Percentiles rank a stretch among this genome's conserved stretches.
Evolutionary conservation across 2,113 vertebrate species (phyloP).

Genomic region (Ictalurus punctatus): DNA sequence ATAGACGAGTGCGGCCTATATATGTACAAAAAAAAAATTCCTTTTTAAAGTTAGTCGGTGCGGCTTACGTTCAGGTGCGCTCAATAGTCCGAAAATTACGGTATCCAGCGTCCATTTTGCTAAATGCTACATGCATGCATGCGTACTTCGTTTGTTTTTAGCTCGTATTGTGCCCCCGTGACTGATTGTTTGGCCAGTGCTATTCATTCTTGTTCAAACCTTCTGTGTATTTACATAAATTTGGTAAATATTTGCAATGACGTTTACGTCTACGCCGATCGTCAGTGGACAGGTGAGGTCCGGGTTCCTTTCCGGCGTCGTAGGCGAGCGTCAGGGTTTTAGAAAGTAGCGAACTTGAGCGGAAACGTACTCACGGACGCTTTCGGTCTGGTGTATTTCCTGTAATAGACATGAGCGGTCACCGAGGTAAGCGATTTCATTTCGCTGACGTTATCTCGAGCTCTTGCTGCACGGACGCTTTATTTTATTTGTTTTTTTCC

Average conservation of each 20-base stretch:
- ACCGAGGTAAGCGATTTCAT: neutral
- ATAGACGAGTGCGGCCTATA: no score
- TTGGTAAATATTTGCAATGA: neutral
- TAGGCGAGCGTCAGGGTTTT: neutral
- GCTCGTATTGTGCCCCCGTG: neutral
- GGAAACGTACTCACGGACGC: neutral
- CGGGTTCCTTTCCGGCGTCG: no score
- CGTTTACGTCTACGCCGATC: neutral
- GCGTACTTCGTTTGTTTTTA: neutral
- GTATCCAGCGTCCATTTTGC: neutral
- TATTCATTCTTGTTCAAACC: neutral
- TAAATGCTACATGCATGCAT: neutral
- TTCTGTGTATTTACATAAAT: neutral
- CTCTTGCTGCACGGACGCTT: neutral
- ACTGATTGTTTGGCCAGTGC: no score
- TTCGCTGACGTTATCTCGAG: neutral
- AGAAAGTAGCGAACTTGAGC: neutral
- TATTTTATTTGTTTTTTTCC: constrained; percentile 1
- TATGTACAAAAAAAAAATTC: no score
- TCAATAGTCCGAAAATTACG: no score
- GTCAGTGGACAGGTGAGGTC: neutral
- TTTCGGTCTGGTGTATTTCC: neutral
- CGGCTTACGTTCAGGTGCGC: no score
- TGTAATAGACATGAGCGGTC: neutral
- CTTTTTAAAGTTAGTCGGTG: no score